Base-by-base conservation (phyloP, 2,888 invertebrate genomes). In the Tribolium freemani region DNA sequence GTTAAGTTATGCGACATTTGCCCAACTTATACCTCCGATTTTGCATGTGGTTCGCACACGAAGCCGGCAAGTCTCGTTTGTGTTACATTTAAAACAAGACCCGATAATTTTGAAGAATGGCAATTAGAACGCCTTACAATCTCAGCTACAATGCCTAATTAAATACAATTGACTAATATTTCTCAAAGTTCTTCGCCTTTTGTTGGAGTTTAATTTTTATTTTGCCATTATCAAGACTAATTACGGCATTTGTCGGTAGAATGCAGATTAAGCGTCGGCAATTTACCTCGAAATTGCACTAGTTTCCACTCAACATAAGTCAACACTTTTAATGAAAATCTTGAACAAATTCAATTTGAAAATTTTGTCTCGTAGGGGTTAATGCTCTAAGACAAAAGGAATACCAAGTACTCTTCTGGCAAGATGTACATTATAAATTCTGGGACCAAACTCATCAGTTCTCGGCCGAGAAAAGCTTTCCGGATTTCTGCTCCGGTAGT, bases 371-470 rank as follows among this genome's bases (percentile, higher is more conserved):
- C 73, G 76, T 68, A 69, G 71, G 58, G 76, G 76, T 77, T 78
- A 78, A 77, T 78, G 78, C 77, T 76, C 75, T 76, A 74, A 78
- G 70, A 78, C 76, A 78, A 76, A 76, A 78, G 75, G 77, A 77
- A 75, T 71, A 71, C 75, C 71, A 76, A 77, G 76, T 77, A 78
- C 76, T 38, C 38, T 78, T 78, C 75, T 81, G 79, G 75, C 80
- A 81, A 78, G 78, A 81, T 78, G 81, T 81, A 82, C 83, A 83
- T 83, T 83, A 83, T 83, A 83, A 82, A 83, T 83, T 83, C 83
- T 78, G 78, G 74, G 77, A 74, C 81, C 80, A 79, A 82, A 81
- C 82, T 81, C 83, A 83, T 82, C 83, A 82, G 80, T 78, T 78
- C 74, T 66, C 76, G 78, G 77, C 76, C 78, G 80, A 77, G 75